Base-by-base conservation (phyloP, 2,113 vertebrate genomes). In the Neotoma lepida region DNA sequence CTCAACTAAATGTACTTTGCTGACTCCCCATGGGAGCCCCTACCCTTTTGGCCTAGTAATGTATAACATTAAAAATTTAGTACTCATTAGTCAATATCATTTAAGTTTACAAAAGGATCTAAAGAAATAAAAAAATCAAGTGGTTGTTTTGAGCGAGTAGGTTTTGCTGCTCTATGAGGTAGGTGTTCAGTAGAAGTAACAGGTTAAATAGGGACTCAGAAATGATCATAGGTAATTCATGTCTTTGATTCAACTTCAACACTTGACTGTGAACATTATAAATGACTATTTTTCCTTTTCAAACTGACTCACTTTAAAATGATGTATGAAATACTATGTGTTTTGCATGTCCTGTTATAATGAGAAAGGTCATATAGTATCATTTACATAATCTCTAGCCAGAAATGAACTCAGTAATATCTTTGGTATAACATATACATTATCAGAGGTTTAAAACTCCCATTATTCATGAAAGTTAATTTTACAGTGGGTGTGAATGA, bases 261-360 rank as follows among this genome's bases (percentile, higher is more conserved):
- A 98, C 98, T 99, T 98, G 98, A 98, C 97, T 88, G 10, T 96
- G 98, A 98, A 97, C 97, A 96, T 99, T 99, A 99, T 99, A 99
- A 99, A 99, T 99, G 99, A 98, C 98, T 98, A 97, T 98, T 98
- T 99, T 97, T 98, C 96, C 96, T 98, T 98, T 98, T 98, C 98
- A 97, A 98, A 98, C 97, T 98, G 98, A 98, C 97, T 98, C 97
- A 98, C 97, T 97, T 98, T 98, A 98, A 98, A 91, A 99, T 99
- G 99, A 99, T 99, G 98, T 99, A 99, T 99, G 99, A 99, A 99
- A 98, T 98, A 98, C 98, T 98, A 98, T 99, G 98, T 98, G 97
- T 98, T 98, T 98, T 97, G 98, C 98, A 98, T 98, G 99, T 98
- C 98, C 98, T 98, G 98, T 98, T 98, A 97, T 98, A 98, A 98